Evolutionary conservation across 2,888 invertebrate genomes (phyloP).

Genomic region (Athalia circularis): DNA sequence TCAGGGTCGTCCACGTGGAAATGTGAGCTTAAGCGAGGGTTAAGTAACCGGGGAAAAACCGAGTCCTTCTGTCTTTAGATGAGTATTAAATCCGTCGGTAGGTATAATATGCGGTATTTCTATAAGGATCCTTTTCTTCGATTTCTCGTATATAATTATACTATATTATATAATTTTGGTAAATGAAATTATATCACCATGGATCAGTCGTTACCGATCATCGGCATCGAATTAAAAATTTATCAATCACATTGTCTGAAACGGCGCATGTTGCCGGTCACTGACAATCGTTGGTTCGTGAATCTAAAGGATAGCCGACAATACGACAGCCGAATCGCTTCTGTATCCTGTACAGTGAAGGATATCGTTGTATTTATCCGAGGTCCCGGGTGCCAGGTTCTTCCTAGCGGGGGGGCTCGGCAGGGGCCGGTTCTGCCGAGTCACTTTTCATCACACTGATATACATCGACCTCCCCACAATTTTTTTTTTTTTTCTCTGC

Average conservation of each 20-base stretch:
- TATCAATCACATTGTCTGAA: slow-evolving; percentile 24
- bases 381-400: slow-evolving; percentile 26
- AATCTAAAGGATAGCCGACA: slow-evolving; percentile 22
- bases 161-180: not conserved
- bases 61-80: slow-evolving; percentile 19
- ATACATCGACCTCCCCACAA: slow-evolving; percentile 56
- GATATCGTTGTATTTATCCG: not conserved
- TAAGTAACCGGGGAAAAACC: slow-evolving; percentile 37
- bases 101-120: not conserved
- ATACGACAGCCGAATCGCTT: slow-evolving; percentile 42
- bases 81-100: not conserved
- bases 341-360: slow-evolving; percentile 20
- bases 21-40: slow-evolving; percentile 36
- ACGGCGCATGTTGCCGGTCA: not conserved
- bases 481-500: not conserved
- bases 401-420: slow-evolving; percentile 38
- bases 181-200: not conserved
- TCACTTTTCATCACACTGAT: slow-evolving; percentile 68
- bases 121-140: slow-evolving; percentile 2
- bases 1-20: slow-evolving; percentile 42
- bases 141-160: not conserved
- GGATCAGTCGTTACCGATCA: not conserved
- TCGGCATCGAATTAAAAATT: slow-evolving; percentile 23
- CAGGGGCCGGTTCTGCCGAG: slow-evolving; percentile 59
- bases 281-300: not conserved